Evolutionary conservation across 2,113 vertebrate species (phyloP).

Genomic region (Jacana jacana): DNA sequence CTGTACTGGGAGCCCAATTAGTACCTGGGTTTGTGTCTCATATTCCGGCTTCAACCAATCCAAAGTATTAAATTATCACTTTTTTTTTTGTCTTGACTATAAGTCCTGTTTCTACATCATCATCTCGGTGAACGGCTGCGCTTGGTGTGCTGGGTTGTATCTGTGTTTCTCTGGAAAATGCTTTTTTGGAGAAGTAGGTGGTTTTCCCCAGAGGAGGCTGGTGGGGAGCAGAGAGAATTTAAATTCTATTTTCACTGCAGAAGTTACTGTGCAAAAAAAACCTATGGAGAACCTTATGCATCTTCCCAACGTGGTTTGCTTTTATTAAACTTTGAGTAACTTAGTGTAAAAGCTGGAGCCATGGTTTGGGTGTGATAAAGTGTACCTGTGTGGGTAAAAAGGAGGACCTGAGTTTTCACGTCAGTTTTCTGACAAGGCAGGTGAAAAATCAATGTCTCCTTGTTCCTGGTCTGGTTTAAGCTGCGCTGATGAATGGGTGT

Average conservation of each 20-base stretch:
- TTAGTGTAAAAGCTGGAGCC: neutral
- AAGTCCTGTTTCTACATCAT: neutral
- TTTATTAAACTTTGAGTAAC: neutral
- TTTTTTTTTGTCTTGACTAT: neutral
- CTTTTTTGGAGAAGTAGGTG: neutral
- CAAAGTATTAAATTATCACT: neutral
- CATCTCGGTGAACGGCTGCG: neutral
- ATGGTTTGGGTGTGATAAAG: neutral
- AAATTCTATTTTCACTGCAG: neutral
- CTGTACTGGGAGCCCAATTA: neutral
- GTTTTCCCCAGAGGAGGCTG: neutral
- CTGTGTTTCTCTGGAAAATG: neutral
- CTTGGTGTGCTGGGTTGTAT: neutral
- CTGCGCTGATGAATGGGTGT: neutral
- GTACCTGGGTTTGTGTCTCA: neutral
- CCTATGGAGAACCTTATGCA: neutral
- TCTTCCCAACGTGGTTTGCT: neutral
- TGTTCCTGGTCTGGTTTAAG: neutral
- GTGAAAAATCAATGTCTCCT: neutral
- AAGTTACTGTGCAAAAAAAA: neutral
- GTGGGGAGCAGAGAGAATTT: neutral
- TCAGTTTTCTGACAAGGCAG: neutral
- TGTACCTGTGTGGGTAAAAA: neutral
- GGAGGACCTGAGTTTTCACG: neutral
- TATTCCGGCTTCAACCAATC: neutral